A percentile compares a stretch with the other conserved stretches of the same genome.
These are phyloP conservation scores for human (Homo sapiens) DNA, from an alignment of 2,113 vertebrate species.

Conservation along the genomic window GRCh38 chr2:141768501-141769000, in stretches of 20 bases:
- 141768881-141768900: background rate
- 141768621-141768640: background rate
- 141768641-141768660: background rate
- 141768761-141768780: background rate
- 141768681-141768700: background rate
- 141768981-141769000: background rate
- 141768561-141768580: background rate
- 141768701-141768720: background rate
- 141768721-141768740: constrained; percentile 5
- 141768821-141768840: too few relatives aligned
- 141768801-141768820: too few relatives aligned
- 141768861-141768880: background rate
- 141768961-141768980: background rate
- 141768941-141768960: background rate
- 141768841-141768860: background rate
- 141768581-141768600: background rate
- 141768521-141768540: background rate
- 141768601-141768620: background rate
- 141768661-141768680: background rate
- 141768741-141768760: background rate
- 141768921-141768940: too few relatives aligned
- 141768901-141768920: background rate
- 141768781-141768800: background rate
- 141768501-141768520: background rate
- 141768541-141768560: background rate